Percentiles rank a stretch among this genome's conserved stretches.
phyloP scores from a whole-genome alignment of 2,113 vertebrate genomes.

The Pelodiscus sinensis region DNA sequence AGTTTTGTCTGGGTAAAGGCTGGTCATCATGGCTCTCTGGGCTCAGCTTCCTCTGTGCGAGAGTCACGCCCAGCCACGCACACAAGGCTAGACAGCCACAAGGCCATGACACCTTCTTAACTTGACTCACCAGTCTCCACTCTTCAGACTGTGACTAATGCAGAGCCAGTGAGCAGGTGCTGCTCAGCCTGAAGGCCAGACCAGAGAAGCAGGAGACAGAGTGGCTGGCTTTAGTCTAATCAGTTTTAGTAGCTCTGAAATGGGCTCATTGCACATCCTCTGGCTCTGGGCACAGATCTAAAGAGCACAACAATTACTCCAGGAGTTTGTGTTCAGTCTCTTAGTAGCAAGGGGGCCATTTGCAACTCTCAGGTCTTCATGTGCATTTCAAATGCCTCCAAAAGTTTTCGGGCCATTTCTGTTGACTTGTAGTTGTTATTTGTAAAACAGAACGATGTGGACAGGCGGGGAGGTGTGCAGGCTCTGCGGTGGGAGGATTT shows the following conservation, averaged over 20 bases:
- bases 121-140: rapidly evolving
- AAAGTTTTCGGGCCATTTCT: neutral
- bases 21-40: neutral
- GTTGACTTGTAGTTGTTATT: neutral
- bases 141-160: slow-evolving; percentile 1
- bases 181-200: neutral
- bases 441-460: neutral
- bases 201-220: neutral
- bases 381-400: neutral
- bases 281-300: neutral
- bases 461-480: rapidly evolving
- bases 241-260: neutral
- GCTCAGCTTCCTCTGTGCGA: neutral
- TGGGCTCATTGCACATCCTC: neutral
- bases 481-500: neutral
- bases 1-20: neutral
- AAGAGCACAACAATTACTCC: neutral
- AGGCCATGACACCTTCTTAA: neutral
- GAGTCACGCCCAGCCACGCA: rapidly evolving
- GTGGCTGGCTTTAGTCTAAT: neutral
- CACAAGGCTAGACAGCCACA: neutral
- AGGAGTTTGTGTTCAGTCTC: neutral
- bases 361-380: neutral
- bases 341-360: rapidly evolving
- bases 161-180: neutral